phyloP scores from a whole-genome alignment of 2,797 vertebrate genomes.

The Myoxocephalus aenaeus region DNA sequence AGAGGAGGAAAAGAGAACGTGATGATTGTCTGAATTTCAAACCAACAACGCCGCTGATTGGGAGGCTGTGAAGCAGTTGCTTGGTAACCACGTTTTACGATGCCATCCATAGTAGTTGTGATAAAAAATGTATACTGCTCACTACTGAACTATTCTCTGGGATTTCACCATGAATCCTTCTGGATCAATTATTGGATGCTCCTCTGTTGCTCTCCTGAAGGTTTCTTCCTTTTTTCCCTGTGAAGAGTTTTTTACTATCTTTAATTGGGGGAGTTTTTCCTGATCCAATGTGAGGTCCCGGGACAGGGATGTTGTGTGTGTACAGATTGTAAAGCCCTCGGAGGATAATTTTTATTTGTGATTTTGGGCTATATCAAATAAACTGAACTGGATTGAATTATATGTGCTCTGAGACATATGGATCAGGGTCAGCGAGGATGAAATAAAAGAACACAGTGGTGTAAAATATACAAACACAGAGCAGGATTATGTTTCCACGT shows the following conservation, averaged over 20 bases:
- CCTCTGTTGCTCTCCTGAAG: too few relatives aligned
- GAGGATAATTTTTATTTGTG: too few relatives aligned
- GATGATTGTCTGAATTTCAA: slow-evolving; percentile 65
- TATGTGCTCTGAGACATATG: slow-evolving; percentile 61
- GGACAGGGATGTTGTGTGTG: too few relatives aligned
- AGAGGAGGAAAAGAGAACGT: slow-evolving; percentile 45
- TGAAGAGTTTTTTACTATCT: too few relatives aligned
- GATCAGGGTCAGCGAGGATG: slow-evolving; percentile 29
- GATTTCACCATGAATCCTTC: slow-evolving; percentile 57
- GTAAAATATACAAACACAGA: slow-evolving; percentile 24
- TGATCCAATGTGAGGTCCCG: too few relatives aligned
- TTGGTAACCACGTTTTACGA: slow-evolving; percentile 83
- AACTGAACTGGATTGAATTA: not conserved
- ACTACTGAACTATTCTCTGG: slow-evolving; percentile 71
- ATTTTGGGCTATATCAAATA: too few relatives aligned
- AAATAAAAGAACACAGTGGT: slow-evolving; percentile 29
- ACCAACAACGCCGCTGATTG: slow-evolving; percentile 71
- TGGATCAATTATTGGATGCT: too few relatives aligned
- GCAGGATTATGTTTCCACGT: not conserved
- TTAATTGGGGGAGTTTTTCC: too few relatives aligned
- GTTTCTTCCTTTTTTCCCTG: too few relatives aligned
- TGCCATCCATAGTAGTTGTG: slow-evolving; percentile 79
- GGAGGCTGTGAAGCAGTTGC: slow-evolving; percentile 82
- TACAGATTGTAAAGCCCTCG: too few relatives aligned
- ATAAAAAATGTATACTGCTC: slow-evolving; percentile 82